phyloP scores from a whole-genome alignment of 2,797 vertebrate genomes.

The Acomys russatus region DNA sequence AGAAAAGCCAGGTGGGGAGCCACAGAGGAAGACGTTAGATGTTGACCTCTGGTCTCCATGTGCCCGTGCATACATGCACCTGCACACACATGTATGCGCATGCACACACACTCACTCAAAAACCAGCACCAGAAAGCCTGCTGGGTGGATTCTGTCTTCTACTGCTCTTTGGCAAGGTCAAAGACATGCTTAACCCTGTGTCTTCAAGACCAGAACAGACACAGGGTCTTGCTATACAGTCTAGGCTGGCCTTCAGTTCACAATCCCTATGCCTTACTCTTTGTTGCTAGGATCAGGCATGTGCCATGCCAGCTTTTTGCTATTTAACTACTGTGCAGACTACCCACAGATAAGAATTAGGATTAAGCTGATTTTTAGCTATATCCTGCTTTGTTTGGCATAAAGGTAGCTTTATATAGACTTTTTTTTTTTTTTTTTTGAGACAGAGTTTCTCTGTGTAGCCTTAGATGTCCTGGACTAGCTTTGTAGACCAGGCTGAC shows the following conservation, averaged over 20 bases:
- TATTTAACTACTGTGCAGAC: neutral
- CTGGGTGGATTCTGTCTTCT: neutral
- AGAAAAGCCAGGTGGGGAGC: neutral
- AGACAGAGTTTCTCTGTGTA: too few species aligned
- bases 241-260: neutral
- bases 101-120: too few species aligned
- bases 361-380: neutral
- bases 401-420: neutral
- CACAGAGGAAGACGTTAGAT: neutral
- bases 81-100: neutral
- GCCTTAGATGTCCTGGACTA: too few species aligned
- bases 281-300: neutral
- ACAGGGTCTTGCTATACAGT: neutral
- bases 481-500: too few species aligned
- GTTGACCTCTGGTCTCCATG: neutral
- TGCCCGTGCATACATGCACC: fast-evolving
- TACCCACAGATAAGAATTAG: neutral
- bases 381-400: neutral
- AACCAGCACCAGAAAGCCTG: neutral
- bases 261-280: neutral
- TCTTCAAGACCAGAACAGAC: neutral
- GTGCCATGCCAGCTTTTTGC: neutral
- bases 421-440: neutral
- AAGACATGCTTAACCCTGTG: neutral
- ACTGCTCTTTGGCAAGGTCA: neutral